Evolutionary conservation across 2,797 vertebrate genomes (phyloP), one percentile per base, ranked within the genome.

Genomic region (Chloroceryle amazona): DNA sequence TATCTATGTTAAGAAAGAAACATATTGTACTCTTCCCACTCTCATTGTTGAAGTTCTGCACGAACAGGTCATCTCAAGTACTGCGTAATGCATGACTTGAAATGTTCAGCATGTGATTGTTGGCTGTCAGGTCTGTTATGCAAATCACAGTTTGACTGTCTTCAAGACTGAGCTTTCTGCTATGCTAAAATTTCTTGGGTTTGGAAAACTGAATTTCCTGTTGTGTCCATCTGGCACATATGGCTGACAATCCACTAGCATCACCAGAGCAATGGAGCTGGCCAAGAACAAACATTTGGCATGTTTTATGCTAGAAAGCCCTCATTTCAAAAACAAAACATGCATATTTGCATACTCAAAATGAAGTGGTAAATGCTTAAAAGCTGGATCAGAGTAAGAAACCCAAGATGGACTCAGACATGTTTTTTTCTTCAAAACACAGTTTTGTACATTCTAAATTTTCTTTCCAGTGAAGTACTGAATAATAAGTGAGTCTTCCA

Each of bases 281-380:
- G 93, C 94, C 76, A 68, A 96, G 95, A 97, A 96, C 96, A 98
- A 97, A 97, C 9, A 5, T 97, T 97, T 96, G 96, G 95, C 89
- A 63, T 86, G 86, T 96, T 95, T 94, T 95, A 28, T 90, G 75
- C 74, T 96, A 90, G 81, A 75, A 96, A 79, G 80, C 15, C 54
- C 81, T 91, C 22, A 13, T 95, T 95, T 95, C 92, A 78, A 93
- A 97, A 78, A 96, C 86, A 96, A 93, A 98, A 90, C 83, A 73
- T 89, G 85, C 76, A 88, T 83, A 68, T 82, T 57, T 2, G 6
- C 18, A 29, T 62, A 29, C 46, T 91, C 62, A 52, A 5, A 82
- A 81, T 67, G 62, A 86, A 85, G 71, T 72, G 15, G 14, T 67
- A 84, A 80, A 68, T 74, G 49, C 61, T 88, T 88, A 58, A 94